phyloP scores from a whole-genome alignment of 2,888 invertebrate genomes.

The Dicyrtomina minuta region DNA sequence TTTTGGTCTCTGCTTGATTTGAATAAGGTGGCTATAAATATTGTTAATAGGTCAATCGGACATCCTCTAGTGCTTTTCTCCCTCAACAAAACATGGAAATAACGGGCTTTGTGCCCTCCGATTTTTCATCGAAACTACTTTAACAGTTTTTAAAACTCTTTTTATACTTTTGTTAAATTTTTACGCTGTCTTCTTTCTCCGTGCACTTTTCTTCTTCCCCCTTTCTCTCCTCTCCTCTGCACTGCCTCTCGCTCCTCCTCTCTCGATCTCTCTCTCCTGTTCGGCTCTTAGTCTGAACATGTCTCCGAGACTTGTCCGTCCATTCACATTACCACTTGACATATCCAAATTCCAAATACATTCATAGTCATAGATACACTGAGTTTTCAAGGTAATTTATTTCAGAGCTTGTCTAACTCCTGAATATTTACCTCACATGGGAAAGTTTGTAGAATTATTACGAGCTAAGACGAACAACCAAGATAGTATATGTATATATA shows the following conservation, averaged over 20 bases:
- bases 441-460: neutral
- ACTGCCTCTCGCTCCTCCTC: neutral
- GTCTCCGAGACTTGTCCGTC: neutral
- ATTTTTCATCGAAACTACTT: conserved; percentile 25
- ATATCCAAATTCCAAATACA: neutral
- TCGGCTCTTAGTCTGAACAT: too few species aligned
- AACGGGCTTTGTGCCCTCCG: conserved; percentile 20
- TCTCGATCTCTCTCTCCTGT: neutral
- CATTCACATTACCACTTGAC: neutral
- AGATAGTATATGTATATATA: too few species aligned
- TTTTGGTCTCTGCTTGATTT: conserved; percentile 38
- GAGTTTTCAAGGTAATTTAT: neutral
- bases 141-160: conserved; percentile 23
- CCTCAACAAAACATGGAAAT: conserved; percentile 28
- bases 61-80: conserved; percentile 50
- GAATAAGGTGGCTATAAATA: conserved; percentile 52
- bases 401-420: neutral
- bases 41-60: conserved; percentile 54
- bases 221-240: too few species aligned
- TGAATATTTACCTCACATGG: neutral
- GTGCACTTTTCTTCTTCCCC: too few species aligned
- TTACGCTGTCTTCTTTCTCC: too few species aligned
- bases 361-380: too few species aligned
- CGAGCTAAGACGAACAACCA: neutral
- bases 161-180: neutral